These are phyloP conservation scores for Orientallactaga sibirica DNA, from an alignment of 2,797 vertebrate genomes.

Conservation along the genomic window DNA sequence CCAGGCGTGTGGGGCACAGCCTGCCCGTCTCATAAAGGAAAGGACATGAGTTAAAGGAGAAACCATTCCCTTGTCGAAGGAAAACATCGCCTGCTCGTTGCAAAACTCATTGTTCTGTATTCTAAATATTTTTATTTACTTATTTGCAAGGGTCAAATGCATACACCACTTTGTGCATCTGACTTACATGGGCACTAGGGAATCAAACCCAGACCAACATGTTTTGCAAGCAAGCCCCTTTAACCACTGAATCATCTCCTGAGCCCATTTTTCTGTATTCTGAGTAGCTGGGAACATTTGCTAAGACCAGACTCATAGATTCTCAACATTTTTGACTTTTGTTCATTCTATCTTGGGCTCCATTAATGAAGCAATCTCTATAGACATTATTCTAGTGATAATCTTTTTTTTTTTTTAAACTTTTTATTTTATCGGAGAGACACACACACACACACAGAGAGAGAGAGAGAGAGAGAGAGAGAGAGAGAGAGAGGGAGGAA, in stretches of 20 bases:
- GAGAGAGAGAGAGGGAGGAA: too few relatives aligned
- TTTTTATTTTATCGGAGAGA: too few relatives aligned
- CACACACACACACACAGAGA: too few relatives aligned
- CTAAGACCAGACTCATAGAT: background rate
- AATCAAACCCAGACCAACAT: too few relatives aligned
- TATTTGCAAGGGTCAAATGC: too few relatives aligned
- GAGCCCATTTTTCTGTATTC: conserved; percentile 3
- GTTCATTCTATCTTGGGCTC: conserved; percentile 64
- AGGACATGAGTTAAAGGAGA: conserved; percentile 40
- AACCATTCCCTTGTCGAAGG: conserved; percentile 8
- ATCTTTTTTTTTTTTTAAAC: too few relatives aligned
- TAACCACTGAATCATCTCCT: too few relatives aligned
- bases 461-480: too few relatives aligned
- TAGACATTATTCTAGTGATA: conserved; percentile 49
- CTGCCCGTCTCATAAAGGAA: conserved; percentile 64
- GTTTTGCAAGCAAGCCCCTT: too few relatives aligned
- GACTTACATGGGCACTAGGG: too few relatives aligned
- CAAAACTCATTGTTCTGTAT: conserved; percentile 27
- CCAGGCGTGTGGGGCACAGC: background rate
- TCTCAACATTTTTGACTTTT: conserved; percentile 54
- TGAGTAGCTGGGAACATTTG: background rate
- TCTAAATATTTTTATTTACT: too few relatives aligned
- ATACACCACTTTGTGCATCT: too few relatives aligned
- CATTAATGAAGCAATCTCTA: conserved; percentile 62
- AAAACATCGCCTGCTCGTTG: conserved; percentile 27